Evolutionary conservation across 2,888 invertebrate species (phyloP).

Genomic region (Epinotia demarniana): DNA sequence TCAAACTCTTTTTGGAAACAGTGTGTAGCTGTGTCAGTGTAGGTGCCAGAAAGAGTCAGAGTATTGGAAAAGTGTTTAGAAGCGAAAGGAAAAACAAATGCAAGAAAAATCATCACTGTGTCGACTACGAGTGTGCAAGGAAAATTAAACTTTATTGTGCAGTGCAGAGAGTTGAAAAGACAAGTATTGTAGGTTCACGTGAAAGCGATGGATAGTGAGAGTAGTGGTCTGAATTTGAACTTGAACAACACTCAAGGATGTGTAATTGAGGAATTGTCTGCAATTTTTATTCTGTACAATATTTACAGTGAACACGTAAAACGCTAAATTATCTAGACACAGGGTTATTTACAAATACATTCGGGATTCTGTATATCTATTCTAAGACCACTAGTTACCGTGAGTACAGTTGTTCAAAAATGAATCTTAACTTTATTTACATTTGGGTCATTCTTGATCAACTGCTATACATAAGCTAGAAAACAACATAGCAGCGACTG

Average conservation of each 20-base stretch:
- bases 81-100: slow-evolving; percentile 67
- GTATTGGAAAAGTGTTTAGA: slow-evolving; percentile 66
- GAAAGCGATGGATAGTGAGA: slow-evolving; percentile 71
- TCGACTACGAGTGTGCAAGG: slow-evolving; percentile 71
- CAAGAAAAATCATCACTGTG: slow-evolving; percentile 70
- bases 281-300: slow-evolving; percentile 28
- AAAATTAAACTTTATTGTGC: slow-evolving; percentile 79
- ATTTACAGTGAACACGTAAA: slow-evolving; percentile 45
- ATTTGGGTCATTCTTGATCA: slow-evolving; percentile 51
- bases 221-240: slow-evolving; percentile 58
- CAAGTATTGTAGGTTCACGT: slow-evolving; percentile 59
- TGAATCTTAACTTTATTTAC: slow-evolving; percentile 48
- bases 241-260: slow-evolving; percentile 54
- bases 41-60: slow-evolving; percentile 65
- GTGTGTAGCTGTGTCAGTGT: slow-evolving; percentile 65
- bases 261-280: slow-evolving; percentile 53
- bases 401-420: slow-evolving; percentile 53
- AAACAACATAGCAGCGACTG: slow-evolving; percentile 55
- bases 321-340: slow-evolving; percentile 46
- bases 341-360: slow-evolving; percentile 49
- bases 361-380: slow-evolving; percentile 54
- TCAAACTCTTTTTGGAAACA: slow-evolving; percentile 58
- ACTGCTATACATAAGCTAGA: slow-evolving; percentile 38
- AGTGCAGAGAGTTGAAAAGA: slow-evolving; percentile 79
- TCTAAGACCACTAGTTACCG: slow-evolving; percentile 51